Conservation (phyloP, 2,888 invertebrate species). For the Tribolium freemani region DNA sequence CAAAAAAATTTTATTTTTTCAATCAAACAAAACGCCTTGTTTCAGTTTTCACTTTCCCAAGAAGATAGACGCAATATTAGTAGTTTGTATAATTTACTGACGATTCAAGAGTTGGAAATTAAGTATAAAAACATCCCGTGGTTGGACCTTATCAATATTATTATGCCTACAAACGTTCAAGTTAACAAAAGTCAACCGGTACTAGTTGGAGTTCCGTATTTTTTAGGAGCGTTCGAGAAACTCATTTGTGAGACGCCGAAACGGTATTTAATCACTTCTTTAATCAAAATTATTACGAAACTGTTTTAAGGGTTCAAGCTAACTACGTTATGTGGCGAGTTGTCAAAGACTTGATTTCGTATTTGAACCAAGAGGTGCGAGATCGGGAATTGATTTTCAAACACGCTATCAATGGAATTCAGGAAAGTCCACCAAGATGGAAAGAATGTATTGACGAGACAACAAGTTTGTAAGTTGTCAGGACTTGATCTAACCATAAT, state of each 20-base stretch:
- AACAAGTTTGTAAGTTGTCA: constrained; percentile 61
- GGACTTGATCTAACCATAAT: not conserved
- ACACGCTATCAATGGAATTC: constrained; percentile 81
- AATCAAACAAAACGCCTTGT: not conserved
- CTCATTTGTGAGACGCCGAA: constrained; percentile 49
- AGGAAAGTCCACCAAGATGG: constrained; percentile 60
- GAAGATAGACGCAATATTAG: constrained; percentile 44
- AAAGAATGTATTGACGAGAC: constrained; percentile 86
- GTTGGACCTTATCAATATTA: constrained; percentile 68
- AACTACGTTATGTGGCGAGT: constrained; percentile 93
- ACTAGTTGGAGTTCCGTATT: constrained; percentile 69
- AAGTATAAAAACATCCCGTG: constrained; percentile 67
- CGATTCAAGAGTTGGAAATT: constrained; percentile 66
- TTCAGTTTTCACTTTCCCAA: constrained; percentile 45
- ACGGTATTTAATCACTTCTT: constrained; percentile 37
- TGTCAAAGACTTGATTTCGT: constrained; percentile 82
- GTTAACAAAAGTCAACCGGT: constrained; percentile 65
- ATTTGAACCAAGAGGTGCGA: constrained; percentile 81
- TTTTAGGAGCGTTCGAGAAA: constrained; percentile 62
- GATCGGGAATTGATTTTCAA: constrained; percentile 82
- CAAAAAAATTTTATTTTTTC: not conserved
- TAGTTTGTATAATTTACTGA: constrained; percentile 69
- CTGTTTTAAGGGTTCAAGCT: constrained; percentile 73
- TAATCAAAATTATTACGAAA: not conserved
- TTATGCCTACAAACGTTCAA: constrained; percentile 62